Conservation (phyloP, 2,797 vertebrate species). For the Rhyacichthys aspro region DNA sequence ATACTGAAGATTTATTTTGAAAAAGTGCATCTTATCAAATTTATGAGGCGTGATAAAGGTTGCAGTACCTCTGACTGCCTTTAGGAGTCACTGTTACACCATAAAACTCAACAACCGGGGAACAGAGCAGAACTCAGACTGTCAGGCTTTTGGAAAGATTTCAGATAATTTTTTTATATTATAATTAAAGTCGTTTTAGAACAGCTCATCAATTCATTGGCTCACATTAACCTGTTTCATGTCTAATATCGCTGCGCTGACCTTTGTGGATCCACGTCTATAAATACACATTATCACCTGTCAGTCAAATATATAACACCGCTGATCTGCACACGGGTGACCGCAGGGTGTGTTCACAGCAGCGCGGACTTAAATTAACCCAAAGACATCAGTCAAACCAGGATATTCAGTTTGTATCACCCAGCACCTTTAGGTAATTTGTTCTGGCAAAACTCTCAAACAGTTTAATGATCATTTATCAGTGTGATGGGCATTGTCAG, state of each 20-base stretch:
- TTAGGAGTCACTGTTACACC: conserved; percentile 69
- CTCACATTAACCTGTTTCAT: background rate
- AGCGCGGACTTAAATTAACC: background rate
- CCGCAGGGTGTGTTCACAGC: background rate
- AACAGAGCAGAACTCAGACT: background rate
- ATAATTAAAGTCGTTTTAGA: background rate
- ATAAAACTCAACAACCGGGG: conserved; percentile 12
- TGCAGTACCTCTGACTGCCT: conserved; percentile 46
- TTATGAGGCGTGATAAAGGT: background rate
- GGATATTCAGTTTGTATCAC: background rate
- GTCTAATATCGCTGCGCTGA: background rate
- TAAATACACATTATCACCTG: conserved; percentile 1
- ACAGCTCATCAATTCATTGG: background rate
- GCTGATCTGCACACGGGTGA: background rate
- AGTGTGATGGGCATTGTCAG: background rate
- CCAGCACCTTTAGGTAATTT: background rate
- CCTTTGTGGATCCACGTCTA: background rate
- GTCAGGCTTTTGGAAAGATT: background rate
- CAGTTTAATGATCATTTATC: background rate
- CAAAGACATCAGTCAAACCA: background rate
- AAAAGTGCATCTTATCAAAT: background rate
- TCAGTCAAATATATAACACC: background rate
- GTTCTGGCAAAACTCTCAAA: background rate
- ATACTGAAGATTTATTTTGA: background rate
- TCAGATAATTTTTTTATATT: background rate